Evolutionary conservation across 2,888 invertebrate genomes (phyloP).

Genomic region (Drosophila emarginata): DNA sequence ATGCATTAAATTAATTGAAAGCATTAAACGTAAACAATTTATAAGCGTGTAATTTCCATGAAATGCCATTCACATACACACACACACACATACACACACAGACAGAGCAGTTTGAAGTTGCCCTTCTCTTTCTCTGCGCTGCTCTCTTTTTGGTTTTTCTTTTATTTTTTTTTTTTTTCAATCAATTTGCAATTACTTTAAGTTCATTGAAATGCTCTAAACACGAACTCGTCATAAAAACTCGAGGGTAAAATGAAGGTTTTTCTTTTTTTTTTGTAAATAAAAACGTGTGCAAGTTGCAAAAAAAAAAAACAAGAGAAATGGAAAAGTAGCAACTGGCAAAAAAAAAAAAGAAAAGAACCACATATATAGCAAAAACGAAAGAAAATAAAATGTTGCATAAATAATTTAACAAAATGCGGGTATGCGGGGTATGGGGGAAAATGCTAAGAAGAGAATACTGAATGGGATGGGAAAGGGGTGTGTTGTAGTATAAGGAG

Average conservation of each 20-base stretch:
- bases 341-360: background rate
- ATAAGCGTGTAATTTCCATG: conserved; percentile 50
- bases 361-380: conserved; percentile 1
- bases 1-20: conserved; percentile 75
- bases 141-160: background rate
- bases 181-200: conserved; percentile 79
- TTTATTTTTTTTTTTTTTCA: conserved; percentile 51
- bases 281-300: conserved; percentile 20
- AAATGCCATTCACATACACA: conserved; percentile 7
- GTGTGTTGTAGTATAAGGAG: no score
- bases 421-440: background rate
- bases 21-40: conserved; percentile 69
- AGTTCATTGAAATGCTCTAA: conserved; percentile 68
- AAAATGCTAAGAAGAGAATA: conserved; percentile 6
- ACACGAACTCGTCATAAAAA: conserved; percentile 75
- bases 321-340: background rate
- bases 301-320: background rate
- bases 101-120: conserved; percentile 14
- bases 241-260: conserved; percentile 33
- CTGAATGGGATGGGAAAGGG: no score
- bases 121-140: background rate
- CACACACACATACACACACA: conserved; percentile 16
- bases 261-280: background rate
- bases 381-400: conserved; percentile 63
- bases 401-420: conserved; percentile 68